These are phyloP conservation scores for Acanthis flammea DNA, from an alignment of 2,797 vertebrate genomes.

Conservation along the genomic window DNA sequence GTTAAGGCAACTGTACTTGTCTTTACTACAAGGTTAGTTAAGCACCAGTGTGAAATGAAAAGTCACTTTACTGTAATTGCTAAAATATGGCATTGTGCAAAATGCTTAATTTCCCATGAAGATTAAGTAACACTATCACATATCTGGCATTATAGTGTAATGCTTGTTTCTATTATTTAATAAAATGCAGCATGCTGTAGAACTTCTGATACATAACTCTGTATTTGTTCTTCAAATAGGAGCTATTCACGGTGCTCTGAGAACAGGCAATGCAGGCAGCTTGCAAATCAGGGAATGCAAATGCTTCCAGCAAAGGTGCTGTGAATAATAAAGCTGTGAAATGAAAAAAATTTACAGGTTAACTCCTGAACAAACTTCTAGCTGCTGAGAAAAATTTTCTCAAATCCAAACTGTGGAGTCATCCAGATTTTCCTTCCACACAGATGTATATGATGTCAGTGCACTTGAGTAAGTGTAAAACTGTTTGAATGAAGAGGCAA, in stretches of 20 bases:
- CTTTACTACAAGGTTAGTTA: background rate
- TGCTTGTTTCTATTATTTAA: background rate
- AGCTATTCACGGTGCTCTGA: background rate
- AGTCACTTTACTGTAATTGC: background rate
- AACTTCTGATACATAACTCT: background rate
- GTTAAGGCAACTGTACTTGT: background rate
- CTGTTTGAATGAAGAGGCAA: background rate
- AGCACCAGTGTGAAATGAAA: background rate
- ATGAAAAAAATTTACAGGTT: background rate
- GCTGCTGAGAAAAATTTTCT: background rate
- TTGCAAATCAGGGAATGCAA: background rate
- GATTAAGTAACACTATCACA: background rate
- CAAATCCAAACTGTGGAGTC: background rate
- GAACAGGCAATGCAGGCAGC: background rate
- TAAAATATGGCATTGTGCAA: background rate
- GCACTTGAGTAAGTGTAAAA: background rate
- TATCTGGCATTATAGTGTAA: background rate
- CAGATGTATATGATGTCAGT: background rate
- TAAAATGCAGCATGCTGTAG: background rate
- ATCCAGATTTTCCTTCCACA: background rate
- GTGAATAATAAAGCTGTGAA: background rate
- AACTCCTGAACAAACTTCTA: background rate
- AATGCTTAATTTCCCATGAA: background rate
- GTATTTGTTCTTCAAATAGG: background rate
- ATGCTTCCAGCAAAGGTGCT: background rate